Base-by-base conservation (phyloP, 2,888 invertebrate genomes). In the Acronicta aceris region DNA sequence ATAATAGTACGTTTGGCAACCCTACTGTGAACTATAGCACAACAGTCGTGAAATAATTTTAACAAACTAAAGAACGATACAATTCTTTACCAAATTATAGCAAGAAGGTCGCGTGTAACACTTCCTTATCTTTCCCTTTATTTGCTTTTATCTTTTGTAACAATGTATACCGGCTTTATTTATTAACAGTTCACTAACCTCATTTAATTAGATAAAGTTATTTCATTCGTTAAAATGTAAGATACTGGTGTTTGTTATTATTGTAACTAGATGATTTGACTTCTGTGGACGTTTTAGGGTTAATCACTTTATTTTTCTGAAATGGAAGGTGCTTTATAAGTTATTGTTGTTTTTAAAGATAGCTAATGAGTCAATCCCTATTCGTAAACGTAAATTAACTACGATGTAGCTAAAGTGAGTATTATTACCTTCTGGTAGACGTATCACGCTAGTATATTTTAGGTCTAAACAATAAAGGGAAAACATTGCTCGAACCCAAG, bases 161-260 rank as follows among this genome's bases (percentile, higher is more conserved):
- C 68, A 81, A 71, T 79, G 73, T 78, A 59, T 69, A 72, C 62
- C 38, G 71, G 70, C 74, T 78, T 77, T 78, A 81, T 78, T 81
- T 79, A 83, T 83, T 79, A 78, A 79, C 69, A 82, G 89, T 81
- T 86, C 87, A 79, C 67, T 79, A 71, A 82, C 85, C 87, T 63
- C 76, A 53, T 74, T 78, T 81, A 83, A 82, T 84, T 84, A 84
- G 77, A 79, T 81, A 79, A 81, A 79, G 66, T 73, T 72, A 78
- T 80, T 77, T 72, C 59, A 59, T 62, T 81, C 71, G 72, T 79
- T 80, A 74, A 78, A 79, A 67, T 69, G 73, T 73, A 69, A 65
- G 54, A 74, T 63, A 71, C 58, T 45, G 38, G 43, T 17, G 51
- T 68, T 67, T 45, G 65, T 71, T 56, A 38, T 70, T 60, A 43